Evolutionary conservation across 2,888 invertebrate species (phyloP).

Genomic region (Isotomurus palustris): DNA sequence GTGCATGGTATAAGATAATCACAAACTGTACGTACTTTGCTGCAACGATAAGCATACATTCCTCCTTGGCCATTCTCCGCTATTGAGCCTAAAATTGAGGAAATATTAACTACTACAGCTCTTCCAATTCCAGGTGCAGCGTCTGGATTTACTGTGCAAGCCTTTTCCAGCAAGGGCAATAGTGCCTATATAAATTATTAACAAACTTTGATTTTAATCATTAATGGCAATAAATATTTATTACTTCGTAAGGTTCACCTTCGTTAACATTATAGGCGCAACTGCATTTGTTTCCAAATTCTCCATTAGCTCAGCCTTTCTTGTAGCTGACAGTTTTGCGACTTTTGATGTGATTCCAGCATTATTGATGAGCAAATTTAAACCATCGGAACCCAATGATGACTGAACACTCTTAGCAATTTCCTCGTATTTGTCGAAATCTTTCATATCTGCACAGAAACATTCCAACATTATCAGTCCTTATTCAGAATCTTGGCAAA

Average conservation of each 20-base stretch:
- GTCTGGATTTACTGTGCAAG: constrained; percentile 10
- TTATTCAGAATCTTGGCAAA: no score
- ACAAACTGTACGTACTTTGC: constrained; percentile 61
- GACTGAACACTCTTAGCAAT: constrained; percentile 58
- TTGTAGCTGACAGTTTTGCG: constrained; percentile 65
- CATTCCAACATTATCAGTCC: neutral
- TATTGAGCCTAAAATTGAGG: constrained; percentile 76
- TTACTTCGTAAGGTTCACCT: constrained; percentile 56
- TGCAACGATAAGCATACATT: constrained; percentile 77
- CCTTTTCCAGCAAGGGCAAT: constrained; percentile 56
- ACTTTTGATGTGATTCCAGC: constrained; percentile 75
- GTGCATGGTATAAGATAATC: neutral
- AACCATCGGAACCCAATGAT: constrained; percentile 63
- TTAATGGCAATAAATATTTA: neutral
- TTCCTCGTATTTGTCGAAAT: constrained; percentile 59
- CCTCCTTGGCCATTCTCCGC: constrained; percentile 68
- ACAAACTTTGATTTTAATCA: neutral
- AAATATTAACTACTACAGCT: constrained; percentile 66
- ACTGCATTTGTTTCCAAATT: constrained; percentile 70
- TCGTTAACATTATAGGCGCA: constrained; percentile 78
- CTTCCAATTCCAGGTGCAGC: constrained; percentile 26
- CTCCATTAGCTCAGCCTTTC: constrained; percentile 65
- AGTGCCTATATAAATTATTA: constrained; percentile 59
- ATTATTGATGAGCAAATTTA: constrained; percentile 84
- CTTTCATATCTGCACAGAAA: constrained; percentile 60